Base-by-base conservation (phyloP, 2,888 invertebrate genomes). In the Sepioteuthis lessoniana region DNA sequence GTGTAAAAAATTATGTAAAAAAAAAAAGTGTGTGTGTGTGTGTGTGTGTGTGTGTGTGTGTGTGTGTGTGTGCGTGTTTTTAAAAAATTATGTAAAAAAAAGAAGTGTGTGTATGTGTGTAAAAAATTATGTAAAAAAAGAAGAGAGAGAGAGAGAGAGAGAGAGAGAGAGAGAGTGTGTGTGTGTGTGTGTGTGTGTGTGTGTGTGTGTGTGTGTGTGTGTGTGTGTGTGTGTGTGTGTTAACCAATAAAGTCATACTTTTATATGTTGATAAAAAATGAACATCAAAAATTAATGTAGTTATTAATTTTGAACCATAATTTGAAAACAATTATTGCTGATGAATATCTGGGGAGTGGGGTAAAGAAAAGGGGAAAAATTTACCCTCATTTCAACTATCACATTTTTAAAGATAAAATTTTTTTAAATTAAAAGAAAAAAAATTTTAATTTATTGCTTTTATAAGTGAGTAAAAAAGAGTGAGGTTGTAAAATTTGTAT, bases 271-370 rank as follows among this genome's bases (percentile, higher is more conserved):
- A 76, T 76, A 76, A 76, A 76, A 76, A 76, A 35, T 76, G 76
- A 76, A 76, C 76, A 31, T 76, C n/a, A 76, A 76, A 76, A 76
- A 76, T 76, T 76, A 76, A 76, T 35, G 76, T 16, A 76, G n/a
- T 76, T 76, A 76, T 76, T 76, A 76, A 76, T 76, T 25, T 76
- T n/a, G 76, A 76, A 76, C 76, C 76, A 76, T 76, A n/a, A 76
- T 35, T n/a, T 76, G 76, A 4, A 76, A 76, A 76, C 76, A 76
- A 76, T 76, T 76, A 76, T 76, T 76, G 76, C 76, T 76, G 13
- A 76, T 76, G 76, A 76, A 76, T 76, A 76, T 76, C 3, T 4
- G 25, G 76, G n/a, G 76, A 10, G 16, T 13, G n/a, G 16, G 16
- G 13, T 76, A 16, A 76, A 76, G n/a, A 76, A 35, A 8, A 76